Evolutionary conservation across 2,113 vertebrate genomes (phyloP).

Genomic region (Dendropsophus ebraccatus): DNA sequence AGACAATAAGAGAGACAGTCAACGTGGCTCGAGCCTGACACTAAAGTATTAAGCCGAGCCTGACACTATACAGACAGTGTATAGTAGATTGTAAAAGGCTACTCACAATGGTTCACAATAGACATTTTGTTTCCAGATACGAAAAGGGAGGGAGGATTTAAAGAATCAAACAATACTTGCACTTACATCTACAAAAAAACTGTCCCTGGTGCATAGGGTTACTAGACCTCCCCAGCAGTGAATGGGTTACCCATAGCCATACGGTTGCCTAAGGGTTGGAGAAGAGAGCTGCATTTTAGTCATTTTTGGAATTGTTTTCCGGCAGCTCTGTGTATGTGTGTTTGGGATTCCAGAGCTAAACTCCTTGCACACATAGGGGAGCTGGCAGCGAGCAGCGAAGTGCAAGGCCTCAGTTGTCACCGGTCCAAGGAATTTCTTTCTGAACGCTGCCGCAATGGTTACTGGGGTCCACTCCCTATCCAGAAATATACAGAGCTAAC

Average conservation of each 20-base stretch:
- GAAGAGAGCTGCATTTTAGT: slow-evolving; percentile 7
- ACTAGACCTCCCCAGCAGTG: background rate
- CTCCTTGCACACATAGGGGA: background rate
- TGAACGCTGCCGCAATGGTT: background rate
- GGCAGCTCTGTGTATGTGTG: background rate
- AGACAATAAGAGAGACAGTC: too few relatives aligned
- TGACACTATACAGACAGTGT: background rate
- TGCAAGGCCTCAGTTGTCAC: background rate
- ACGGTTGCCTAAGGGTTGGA: background rate
- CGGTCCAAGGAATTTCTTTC: background rate
- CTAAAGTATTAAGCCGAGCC: background rate
- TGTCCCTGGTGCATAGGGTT: background rate
- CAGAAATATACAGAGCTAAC: background rate
- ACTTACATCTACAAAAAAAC: background rate
- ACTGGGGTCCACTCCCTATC: background rate
- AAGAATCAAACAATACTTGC: too few relatives aligned
- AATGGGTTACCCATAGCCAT: slow-evolving; percentile 4
- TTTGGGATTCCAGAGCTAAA: slow-evolving; percentile 45
- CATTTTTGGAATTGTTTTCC: slow-evolving; percentile 48
- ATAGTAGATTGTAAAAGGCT: background rate
- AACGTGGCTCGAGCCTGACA: too few relatives aligned
- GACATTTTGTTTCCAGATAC: background rate
- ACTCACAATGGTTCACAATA: background rate
- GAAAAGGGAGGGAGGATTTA: too few relatives aligned
- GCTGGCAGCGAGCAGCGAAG: background rate